Evolutionary conservation across 2,888 invertebrate species (phyloP), one percentile per base, ranked within the genome.

Genomic region (Dryocosmus kuriphilus): DNA sequence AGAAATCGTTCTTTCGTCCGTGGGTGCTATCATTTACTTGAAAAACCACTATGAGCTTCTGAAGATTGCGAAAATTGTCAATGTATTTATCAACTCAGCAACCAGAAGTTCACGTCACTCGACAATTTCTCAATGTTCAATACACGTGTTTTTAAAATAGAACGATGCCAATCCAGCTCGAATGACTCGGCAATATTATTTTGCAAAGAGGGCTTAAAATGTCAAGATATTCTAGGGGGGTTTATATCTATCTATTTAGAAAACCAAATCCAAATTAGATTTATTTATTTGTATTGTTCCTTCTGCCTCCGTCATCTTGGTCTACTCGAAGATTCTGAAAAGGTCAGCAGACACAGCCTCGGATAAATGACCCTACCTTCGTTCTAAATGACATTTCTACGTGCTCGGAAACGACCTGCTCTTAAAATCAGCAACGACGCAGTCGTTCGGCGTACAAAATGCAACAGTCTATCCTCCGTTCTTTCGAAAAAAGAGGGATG

Each of bases 1-100:
- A 86, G 88, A 87, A 89, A 86, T 89, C 88, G 86, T 87, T 89
- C 85, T 83, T 81, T 82, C 80, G 67, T 67, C 41, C 67, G 67
- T 46, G 67, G 67, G n/a, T 71, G 71, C 71, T 55, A 71, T 71
- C 71, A 71, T 71, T 71, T 71, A 71, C 71, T 71, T 65, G 35
- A 65, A 41, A 65, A 65, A 65, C 65, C 65, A 65, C 65, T 65
- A 41, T 38, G 16, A 65, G 41, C 65, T 41, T 41, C 11, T 65
- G 11, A 65, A 41, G 24, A 38, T 65, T 41, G 14, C 41, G 22
- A 65, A 65, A 65, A 65, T 14, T 41, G 41, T 22, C 16, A 14
- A 6, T 41, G 38, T 24, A 16, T 38, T 41, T 41, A 22, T 35
- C 63, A 63, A 22, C 38, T 63, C 22, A 35, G 32, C 63, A n/a